Percentiles rank a stretch among this genome's conserved stretches.
Conservation (phyloP, 2,888 invertebrate genomes). For the Corbicula japonica region DNA sequence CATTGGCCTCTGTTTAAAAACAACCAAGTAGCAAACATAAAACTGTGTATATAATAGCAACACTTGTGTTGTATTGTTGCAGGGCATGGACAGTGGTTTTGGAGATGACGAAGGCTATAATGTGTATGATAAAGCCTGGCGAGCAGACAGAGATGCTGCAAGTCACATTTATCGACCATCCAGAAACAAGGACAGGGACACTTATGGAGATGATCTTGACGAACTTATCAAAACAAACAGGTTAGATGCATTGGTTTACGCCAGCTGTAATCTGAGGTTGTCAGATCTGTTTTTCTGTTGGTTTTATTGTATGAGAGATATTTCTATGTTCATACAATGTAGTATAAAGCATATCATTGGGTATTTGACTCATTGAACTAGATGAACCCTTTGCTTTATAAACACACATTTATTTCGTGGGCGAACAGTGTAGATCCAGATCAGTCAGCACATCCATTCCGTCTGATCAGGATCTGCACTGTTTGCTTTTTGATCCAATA, state of each 20-base stretch:
- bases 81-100: conserved; percentile 96
- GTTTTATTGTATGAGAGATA: background rate
- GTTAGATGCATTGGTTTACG: conserved; percentile 85
- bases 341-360: too few species aligned
- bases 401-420: too few species aligned
- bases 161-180: conserved; percentile 90
- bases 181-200: conserved; percentile 95
- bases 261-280: background rate
- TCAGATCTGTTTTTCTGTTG: background rate
- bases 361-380: too few species aligned
- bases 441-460: too few species aligned
- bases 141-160: conserved; percentile 94
- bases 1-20: too few species aligned
- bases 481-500: too few species aligned
- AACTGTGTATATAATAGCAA: background rate
- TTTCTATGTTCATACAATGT: background rate
- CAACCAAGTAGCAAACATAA: too few species aligned
- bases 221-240: conserved; percentile 94
- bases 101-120: conserved; percentile 99
- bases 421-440: too few species aligned
- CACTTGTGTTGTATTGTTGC: conserved; percentile 47
- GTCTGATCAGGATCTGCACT: too few species aligned
- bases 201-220: conserved; percentile 96
- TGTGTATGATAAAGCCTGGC: conserved; percentile 99
- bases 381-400: too few species aligned